Evolutionary conservation across 2,797 vertebrate genomes (phyloP).

Genomic region (Cossypha polioptera): DNA sequence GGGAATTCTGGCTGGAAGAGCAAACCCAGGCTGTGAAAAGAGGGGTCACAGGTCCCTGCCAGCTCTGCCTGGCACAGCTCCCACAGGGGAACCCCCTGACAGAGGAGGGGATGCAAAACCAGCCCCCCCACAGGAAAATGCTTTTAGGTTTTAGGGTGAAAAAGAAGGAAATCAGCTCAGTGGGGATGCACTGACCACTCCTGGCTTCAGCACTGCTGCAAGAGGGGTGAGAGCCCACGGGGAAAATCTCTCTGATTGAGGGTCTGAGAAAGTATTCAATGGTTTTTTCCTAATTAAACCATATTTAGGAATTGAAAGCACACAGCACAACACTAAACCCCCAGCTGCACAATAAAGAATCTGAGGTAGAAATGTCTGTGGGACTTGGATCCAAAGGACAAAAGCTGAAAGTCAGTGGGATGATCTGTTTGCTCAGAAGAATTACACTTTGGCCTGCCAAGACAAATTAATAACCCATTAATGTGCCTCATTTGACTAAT

Average conservation of each 20-base stretch:
- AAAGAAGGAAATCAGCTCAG: background rate
- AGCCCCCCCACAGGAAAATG: accelerated
- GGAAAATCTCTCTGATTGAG: background rate
- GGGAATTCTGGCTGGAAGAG: background rate
- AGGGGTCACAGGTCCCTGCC: background rate
- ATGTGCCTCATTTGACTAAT: background rate
- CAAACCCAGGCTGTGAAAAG: background rate
- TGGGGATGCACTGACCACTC: background rate
- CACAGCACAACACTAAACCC: background rate
- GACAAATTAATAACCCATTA: background rate
- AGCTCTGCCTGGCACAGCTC: background rate
- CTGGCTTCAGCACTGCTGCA: background rate
- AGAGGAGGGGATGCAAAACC: background rate
- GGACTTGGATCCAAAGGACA: background rate
- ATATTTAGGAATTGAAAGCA: background rate
- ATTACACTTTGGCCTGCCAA: background rate
- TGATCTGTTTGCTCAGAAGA: background rate
- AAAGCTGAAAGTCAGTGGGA: background rate
- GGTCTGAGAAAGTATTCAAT: accelerated
- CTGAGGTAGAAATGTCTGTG: background rate
- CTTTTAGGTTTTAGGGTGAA: background rate
- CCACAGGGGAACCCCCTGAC: background rate
- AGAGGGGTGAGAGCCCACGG: accelerated
- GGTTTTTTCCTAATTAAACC: background rate
- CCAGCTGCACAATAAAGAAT: background rate